phyloP scores from a whole-genome alignment of 2,113 vertebrate genomes.

The Micronycteris hirsuta region DNA sequence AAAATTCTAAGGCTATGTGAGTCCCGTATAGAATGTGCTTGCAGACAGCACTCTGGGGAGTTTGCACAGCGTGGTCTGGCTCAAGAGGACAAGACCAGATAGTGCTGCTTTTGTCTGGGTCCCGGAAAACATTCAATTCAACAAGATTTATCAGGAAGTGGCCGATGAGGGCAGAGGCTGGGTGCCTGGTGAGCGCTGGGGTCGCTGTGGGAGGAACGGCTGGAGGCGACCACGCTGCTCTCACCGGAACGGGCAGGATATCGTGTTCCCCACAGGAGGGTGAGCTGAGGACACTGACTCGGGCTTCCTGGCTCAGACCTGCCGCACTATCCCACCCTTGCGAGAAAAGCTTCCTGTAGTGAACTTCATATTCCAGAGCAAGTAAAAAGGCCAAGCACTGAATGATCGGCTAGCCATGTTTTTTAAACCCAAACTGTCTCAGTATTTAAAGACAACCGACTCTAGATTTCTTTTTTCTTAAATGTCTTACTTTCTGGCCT shows the following conservation, averaged over 20 bases:
- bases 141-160: neutral
- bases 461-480: neutral
- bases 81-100: neutral
- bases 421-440: neutral
- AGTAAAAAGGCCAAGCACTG: neutral
- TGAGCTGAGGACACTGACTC: slow-evolving; percentile 17
- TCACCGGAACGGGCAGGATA: neutral
- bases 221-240: neutral
- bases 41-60: neutral
- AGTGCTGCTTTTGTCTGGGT: neutral
- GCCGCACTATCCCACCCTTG: neutral
- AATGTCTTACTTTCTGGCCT: neutral
- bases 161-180: neutral
- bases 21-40: neutral
- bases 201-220: neutral
- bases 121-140: neutral
- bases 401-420: neutral
- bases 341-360: neutral
- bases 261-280: neutral
- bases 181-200: neutral
- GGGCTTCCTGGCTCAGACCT: neutral
- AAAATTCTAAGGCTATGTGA: neutral
- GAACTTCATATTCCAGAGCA: neutral
- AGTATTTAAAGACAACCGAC: neutral
- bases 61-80: neutral